Percentiles rank a stretch among this genome's conserved stretches.
Conservation (phyloP, 1,140 invertebrate species). For the Psix sp. region DNA sequence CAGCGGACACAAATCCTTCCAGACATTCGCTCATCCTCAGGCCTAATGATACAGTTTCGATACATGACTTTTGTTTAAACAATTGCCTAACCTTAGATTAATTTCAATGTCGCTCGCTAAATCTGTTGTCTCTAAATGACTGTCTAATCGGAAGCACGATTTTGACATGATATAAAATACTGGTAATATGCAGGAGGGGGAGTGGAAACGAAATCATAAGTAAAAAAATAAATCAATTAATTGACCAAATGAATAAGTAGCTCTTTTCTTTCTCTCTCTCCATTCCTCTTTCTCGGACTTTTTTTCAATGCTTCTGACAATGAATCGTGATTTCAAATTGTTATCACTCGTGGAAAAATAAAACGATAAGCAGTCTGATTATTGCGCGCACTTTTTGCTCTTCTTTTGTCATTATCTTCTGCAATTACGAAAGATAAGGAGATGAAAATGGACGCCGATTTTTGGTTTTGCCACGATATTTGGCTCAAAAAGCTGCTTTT, state of each 20-base stretch:
- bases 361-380: constrained; percentile 39
- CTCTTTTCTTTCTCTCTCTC: constrained; percentile 5
- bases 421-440: constrained; percentile 34
- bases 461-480: constrained; percentile 3
- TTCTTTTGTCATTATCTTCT: constrained; percentile 21
- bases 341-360: constrained; percentile 26
- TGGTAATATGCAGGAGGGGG: background rate
- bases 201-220: background rate
- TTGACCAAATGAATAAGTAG: constrained; percentile 13
- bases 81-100: constrained; percentile 63
- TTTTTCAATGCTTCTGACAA: constrained; percentile 38
- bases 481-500: no score
- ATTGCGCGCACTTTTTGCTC: no score
- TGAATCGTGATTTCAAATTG: constrained; percentile 36
- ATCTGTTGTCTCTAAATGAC: no score
- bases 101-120: no score
- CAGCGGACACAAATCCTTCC: constrained; percentile 76
- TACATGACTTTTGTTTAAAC: constrained; percentile 73
- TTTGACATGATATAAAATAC: no score
- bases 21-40: constrained; percentile 77
- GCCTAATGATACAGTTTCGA: constrained; percentile 75
- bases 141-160: no score
- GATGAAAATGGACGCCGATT: constrained; percentile 28
- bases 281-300: constrained; percentile 12
- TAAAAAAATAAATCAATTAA: constrained; percentile 11